These are phyloP conservation scores for Siniperca undulata DNA, from an alignment of 2,797 vertebrate species.

Conservation along the genomic window DNA sequence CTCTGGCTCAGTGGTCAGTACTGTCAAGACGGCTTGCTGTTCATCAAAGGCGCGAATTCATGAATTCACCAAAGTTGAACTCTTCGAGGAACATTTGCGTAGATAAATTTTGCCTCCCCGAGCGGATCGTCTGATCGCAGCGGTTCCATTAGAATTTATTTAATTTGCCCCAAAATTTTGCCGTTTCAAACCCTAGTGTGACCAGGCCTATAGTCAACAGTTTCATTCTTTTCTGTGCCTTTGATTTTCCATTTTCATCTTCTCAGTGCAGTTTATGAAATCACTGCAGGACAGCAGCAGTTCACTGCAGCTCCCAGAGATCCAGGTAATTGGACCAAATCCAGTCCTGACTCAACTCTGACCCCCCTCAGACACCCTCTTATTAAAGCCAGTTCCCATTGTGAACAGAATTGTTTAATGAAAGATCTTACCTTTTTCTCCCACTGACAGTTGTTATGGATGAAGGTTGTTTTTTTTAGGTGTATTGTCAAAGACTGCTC, in stretches of 20 bases:
- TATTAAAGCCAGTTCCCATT: conserved; percentile 23
- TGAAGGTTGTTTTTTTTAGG: fast-evolving
- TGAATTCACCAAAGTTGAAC: too few species aligned
- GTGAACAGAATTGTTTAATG: background rate
- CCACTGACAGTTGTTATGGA: background rate
- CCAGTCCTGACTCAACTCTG: conserved; percentile 13
- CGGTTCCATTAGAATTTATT: too few species aligned
- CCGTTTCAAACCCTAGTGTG: too few species aligned
- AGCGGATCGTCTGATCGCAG: too few species aligned
- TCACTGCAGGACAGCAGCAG: conserved; percentile 4
- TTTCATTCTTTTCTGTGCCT: background rate
- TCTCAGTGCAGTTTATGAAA: conserved; percentile 7
- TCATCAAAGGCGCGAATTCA: background rate
- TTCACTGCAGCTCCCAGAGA: background rate
- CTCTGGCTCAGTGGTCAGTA: too few species aligned
- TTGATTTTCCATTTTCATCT: conserved; percentile 12
- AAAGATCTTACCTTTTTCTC: background rate
- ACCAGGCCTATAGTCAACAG: background rate
- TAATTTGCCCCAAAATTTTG: too few species aligned
- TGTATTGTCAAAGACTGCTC: background rate
- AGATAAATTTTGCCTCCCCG: too few species aligned
- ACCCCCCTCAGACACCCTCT: background rate
- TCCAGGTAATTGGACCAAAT: conserved; percentile 34
- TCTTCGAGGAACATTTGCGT: background rate
- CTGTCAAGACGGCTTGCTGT: background rate